Evolutionary conservation across 1,140 invertebrate species (phyloP).

Genomic region (Orchestia grillus): DNA sequence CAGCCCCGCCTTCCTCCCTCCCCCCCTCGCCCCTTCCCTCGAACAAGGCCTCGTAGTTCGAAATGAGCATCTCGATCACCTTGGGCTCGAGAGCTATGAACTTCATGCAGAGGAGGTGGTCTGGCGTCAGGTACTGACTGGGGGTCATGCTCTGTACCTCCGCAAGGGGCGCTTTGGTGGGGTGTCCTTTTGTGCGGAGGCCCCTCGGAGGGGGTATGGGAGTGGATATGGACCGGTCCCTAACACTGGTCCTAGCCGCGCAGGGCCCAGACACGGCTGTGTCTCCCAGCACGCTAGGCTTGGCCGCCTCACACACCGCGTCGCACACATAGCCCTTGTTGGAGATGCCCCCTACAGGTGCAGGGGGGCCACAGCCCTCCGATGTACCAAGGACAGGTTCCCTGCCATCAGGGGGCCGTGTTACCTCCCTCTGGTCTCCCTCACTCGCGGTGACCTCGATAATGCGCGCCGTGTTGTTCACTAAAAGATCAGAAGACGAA

Average conservation of each 20-base stretch:
- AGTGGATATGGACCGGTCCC: background rate
- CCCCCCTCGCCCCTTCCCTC: background rate
- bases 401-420: background rate
- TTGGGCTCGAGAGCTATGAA: constrained; percentile 62
- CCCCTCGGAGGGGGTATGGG: background rate
- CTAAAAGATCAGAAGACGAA: background rate
- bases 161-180: too few species aligned
- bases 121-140: background rate
- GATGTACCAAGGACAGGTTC: background rate
- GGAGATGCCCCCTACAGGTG: background rate
- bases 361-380: background rate
- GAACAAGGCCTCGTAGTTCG: constrained; percentile 60
- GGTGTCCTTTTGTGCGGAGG: too few species aligned
- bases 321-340: background rate
- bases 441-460: background rate
- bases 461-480: background rate
- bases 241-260: too few species aligned
- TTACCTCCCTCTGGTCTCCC: background rate
- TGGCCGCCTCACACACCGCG: background rate
- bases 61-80: constrained; percentile 64
- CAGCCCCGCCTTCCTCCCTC: too few species aligned
- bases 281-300: background rate
- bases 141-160: background rate
- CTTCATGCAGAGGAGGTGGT: constrained; percentile 55
- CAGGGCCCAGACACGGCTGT: background rate